Evolutionary conservation across 2,888 invertebrate species (phyloP), one percentile per base, ranked within the genome.

Genomic region (Allygus modestus): DNA sequence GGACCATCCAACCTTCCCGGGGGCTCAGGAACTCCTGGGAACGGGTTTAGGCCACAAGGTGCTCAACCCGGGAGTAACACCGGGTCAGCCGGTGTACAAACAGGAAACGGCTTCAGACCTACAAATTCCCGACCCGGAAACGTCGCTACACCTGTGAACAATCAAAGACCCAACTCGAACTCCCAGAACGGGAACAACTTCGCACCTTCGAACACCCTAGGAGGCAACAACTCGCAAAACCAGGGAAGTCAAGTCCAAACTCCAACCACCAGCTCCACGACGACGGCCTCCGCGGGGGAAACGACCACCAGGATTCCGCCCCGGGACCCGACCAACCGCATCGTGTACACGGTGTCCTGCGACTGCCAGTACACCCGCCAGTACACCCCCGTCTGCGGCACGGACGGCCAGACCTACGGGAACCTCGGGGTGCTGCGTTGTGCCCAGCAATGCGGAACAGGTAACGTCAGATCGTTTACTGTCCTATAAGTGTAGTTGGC

Each of bases 371-470:
- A 93, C 89, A 90, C 91, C 85, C 89, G 88, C 84, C 43, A 84
- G 41, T 81, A 90, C 9, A 91, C 92, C 65, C 92, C 92, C 79
- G 94, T 95, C 82, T 95, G 95, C 90, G 95, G 94, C 87, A 92
- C 93, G 81, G 94, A 95, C 90, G 93, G 93, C 82, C 92, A 93
- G 88, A 94, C 94, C 65, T 95, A 95, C 90, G 91, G 91, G 86
- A 95, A 93, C 90, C 93, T 95, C 90, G 97, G 97, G 91, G 94
- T 94, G 89, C 91, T 97, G 87, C 92, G 95, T 84, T 94, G 73
- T n/a, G 43, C 73, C 11, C 37, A 41, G 28, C 73, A 23, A n/a
- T 73, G 73, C n/a, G 73, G 73, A 26, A 7, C 37, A 43, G 23
- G 73, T 73, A 73, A 28, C 4, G 15, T 37, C 9, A 7, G 37